Base-by-base conservation (phyloP, 2,113 vertebrate species). In the Macquaria australasica region DNA sequence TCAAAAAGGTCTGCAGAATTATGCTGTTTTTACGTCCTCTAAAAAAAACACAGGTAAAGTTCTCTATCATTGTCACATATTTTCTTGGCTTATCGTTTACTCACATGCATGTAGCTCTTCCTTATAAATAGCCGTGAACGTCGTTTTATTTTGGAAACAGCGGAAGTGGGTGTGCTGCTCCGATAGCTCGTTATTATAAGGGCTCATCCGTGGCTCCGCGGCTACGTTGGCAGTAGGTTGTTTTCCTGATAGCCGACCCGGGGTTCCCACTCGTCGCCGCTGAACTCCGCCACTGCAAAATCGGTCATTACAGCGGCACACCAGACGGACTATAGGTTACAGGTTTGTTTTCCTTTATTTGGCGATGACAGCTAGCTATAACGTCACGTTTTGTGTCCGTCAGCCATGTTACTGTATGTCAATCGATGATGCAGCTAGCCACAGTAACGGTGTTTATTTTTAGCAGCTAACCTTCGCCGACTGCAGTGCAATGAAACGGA, bases 341-440 rank as follows among this genome's bases (percentile, higher is more conserved):
- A 96, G 95, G 95, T 96, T 79, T 62, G 91, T 82, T 48, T 39
- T n/a, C 4, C 1, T 50, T 15, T 1, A 21, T 73, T n/a, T 72
- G 20, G 16, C 14, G 1, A 12, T 50, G 48, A 56, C 45, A 41
- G 78, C 81, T 53, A 58, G 73, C 84, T 63, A 25, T 34, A 87
- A 55, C 86, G 89, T 91, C 81, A 86, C 83, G 89, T 89, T 92
- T 80, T 39, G 90, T 91, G 39, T 68, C 82, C 82, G 90, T 91
- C 94, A 95, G 94, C 91, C 93, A 91, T 93, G 91, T 93, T 93
- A 89, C 93, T 93, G 92, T 94, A 91, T 88, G 92, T 94, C 89
- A 92, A 91, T 94, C 94, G 93, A 92, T 88, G 93, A 89, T 94
- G 91, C 92, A 89, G 92, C 92, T 87, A 92, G 82, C 86, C 88